phyloP scores from a whole-genome alignment of 2,888 invertebrate genomes.

The Trachelus tabidus region DNA sequence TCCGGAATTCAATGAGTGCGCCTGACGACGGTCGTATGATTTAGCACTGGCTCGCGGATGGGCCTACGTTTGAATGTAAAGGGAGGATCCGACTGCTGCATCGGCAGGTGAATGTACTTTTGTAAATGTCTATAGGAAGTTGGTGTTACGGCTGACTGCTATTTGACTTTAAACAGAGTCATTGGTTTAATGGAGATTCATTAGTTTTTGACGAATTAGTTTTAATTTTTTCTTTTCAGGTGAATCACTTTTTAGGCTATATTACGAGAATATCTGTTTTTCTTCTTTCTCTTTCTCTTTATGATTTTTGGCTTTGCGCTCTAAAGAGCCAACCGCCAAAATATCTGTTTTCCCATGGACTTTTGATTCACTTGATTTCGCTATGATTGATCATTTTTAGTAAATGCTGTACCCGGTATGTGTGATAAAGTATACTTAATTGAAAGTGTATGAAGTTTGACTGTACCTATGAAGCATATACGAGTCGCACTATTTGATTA shows the following conservation, averaged over 20 bases:
- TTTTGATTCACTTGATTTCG: background rate
- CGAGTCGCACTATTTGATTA: background rate
- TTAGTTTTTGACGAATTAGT: background rate
- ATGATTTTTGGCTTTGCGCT: too few species aligned
- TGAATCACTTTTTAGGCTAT: too few species aligned
- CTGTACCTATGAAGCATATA: background rate
- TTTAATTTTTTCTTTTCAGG: too few species aligned
- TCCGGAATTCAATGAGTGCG: background rate
- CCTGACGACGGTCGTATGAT: background rate
- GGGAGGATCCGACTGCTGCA: background rate
- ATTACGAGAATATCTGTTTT: too few species aligned
- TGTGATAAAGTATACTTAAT: background rate
- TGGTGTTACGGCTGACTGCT: background rate
- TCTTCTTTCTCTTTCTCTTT: too few species aligned
- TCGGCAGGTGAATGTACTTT: background rate
- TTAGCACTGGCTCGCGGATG: background rate
- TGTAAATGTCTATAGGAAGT: background rate
- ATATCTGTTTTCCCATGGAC: background rate
- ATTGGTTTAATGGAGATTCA: background rate
- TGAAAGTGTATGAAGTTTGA: background rate
- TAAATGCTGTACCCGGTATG: too few species aligned
- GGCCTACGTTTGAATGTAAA: background rate
- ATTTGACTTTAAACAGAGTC: background rate
- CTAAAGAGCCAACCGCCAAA: background rate
- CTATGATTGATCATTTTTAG: too few species aligned